Evolutionary conservation across 2,888 invertebrate species (phyloP).

Genomic region (Diabrotica balteata): DNA sequence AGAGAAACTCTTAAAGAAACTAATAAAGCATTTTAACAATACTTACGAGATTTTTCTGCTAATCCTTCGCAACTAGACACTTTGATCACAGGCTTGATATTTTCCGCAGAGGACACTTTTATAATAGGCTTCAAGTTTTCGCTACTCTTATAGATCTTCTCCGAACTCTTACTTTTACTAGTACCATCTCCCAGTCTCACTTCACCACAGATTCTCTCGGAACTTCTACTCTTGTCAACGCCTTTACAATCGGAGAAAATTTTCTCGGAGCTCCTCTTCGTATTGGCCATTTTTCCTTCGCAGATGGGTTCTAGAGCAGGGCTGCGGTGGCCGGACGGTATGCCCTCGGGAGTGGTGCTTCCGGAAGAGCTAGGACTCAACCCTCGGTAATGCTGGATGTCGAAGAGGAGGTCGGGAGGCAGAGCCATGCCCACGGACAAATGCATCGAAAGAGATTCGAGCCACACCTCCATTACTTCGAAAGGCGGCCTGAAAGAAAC

Average conservation of each 20-base stretch:
- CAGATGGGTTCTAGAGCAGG: slow-evolving; percentile 65
- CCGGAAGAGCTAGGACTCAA: slow-evolving; percentile 67
- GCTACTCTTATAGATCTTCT: slow-evolving; percentile 36
- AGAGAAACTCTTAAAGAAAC: no score
- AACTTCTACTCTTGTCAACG: slow-evolving; percentile 35
- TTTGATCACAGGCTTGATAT: slow-evolving; percentile 48
- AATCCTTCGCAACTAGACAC: slow-evolving; percentile 42
- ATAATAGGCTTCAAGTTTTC: slow-evolving; percentile 49
- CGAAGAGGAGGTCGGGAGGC: slow-evolving; percentile 74
- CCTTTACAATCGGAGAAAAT: slow-evolving; percentile 58
- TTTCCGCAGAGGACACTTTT: slow-evolving; percentile 50
- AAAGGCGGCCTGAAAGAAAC: slow-evolving; percentile 76
- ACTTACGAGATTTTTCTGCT: slow-evolving; percentile 26
- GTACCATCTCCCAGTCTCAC: not conserved
- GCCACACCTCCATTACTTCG: slow-evolving; percentile 88
- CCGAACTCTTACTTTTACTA: slow-evolving; percentile 22
- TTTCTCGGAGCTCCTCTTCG: slow-evolving; percentile 34
- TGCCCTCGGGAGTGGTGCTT: slow-evolving; percentile 66
- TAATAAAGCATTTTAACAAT: no score
- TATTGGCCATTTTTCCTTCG: slow-evolving; percentile 59
- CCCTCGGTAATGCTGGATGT: slow-evolving; percentile 76
- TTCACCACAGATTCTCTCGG: slow-evolving; percentile 30
- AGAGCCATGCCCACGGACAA: slow-evolving; percentile 69
- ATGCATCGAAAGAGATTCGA: slow-evolving; percentile 79
- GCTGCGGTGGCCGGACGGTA: slow-evolving; percentile 59